These are phyloP conservation scores for Drosophila birchii DNA, from an alignment of 2,888 invertebrate genomes.

Conservation along the genomic window DNA sequence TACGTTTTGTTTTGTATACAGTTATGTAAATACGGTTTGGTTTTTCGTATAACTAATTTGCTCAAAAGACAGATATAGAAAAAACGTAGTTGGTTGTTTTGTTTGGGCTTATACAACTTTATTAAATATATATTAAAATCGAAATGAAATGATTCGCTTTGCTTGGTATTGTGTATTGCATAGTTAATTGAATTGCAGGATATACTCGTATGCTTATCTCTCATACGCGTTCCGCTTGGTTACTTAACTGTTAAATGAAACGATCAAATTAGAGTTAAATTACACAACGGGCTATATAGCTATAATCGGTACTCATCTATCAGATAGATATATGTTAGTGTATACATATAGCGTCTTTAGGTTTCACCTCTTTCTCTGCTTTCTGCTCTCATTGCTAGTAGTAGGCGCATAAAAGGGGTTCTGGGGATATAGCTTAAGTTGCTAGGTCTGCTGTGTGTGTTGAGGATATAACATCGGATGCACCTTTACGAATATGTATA, in stretches of 20 bases:
- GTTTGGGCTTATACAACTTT: slow-evolving; percentile 57
- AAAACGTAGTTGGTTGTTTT: slow-evolving; percentile 39
- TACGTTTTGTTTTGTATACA: slow-evolving; percentile 53
- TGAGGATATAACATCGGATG: slow-evolving; percentile 19
- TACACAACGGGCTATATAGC: slow-evolving; percentile 62
- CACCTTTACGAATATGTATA: slow-evolving; percentile 22
- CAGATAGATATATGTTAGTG: slow-evolving; percentile 35
- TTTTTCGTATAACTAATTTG: slow-evolving; percentile 57
- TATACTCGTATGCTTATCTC: slow-evolving; percentile 14
- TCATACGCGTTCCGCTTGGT: slow-evolving; percentile 37
- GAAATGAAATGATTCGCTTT: slow-evolving; percentile 61
- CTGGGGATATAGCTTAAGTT: slow-evolving; percentile 58
- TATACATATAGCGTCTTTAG: slow-evolving; percentile 50
- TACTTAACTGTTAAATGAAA: slow-evolving; percentile 54
- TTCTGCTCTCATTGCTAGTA: slow-evolving; percentile 32
- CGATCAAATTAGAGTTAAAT: slow-evolving; percentile 53
- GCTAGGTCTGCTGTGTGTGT: slow-evolving; percentile 43
- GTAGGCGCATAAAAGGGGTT: slow-evolving; percentile 31
- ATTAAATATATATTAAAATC: slow-evolving; percentile 46
- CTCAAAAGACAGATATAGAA: slow-evolving; percentile 64
- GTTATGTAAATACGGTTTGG: slow-evolving; percentile 53
- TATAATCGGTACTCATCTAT: slow-evolving; percentile 49
- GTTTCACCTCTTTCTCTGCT: slow-evolving; percentile 36
- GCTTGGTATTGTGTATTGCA: slow-evolving; percentile 42
- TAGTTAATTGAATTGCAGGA: slow-evolving; percentile 38